phyloP scores from a whole-genome alignment of 2,797 vertebrate genomes.

The Hyperoplus immaculatus region DNA sequence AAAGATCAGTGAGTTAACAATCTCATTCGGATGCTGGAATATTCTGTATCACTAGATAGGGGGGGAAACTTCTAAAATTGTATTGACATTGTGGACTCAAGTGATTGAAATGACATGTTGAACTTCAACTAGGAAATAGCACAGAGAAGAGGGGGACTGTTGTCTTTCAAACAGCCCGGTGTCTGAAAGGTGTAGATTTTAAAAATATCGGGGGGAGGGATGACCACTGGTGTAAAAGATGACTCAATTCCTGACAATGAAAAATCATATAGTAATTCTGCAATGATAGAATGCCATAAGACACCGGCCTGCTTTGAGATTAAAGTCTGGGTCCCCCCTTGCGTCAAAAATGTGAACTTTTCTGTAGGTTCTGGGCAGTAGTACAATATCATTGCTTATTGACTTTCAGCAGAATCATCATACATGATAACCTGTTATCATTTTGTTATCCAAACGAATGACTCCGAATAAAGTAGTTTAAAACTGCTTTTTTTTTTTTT shows the following conservation, averaged over 20 bases:
- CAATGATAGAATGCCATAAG: not conserved
- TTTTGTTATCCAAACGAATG: not conserved
- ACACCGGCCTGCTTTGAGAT: slow-evolving; percentile 55
- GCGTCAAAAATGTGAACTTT: slow-evolving; percentile 17
- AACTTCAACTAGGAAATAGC: slow-evolving; percentile 3
- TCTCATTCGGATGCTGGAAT: not conserved
- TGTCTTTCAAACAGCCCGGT: slow-evolving; percentile 56
- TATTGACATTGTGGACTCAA: not conserved
- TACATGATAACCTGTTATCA: not conserved
- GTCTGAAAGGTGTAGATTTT: slow-evolving; percentile 14
- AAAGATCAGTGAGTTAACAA: not conserved
- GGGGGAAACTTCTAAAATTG: slow-evolving; percentile 41
- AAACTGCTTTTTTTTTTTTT: not conserved
- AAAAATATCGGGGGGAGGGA: not conserved
- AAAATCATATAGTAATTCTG: not conserved
- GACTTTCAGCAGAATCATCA: slow-evolving; percentile 15
- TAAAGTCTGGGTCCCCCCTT: slow-evolving; percentile 4
- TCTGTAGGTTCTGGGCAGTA: slow-evolving; percentile 37
- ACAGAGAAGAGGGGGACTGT: slow-evolving; percentile 6
- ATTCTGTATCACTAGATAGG: slow-evolving; percentile 35
- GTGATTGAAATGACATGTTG: not conserved
- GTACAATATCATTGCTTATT: not conserved
- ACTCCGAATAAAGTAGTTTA: slow-evolving; percentile 4
- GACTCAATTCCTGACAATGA: not conserved
- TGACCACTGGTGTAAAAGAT: not conserved